Evolutionary conservation across 2,888 invertebrate species (phyloP).

Genomic region (Habrosyne pyritoides): DNA sequence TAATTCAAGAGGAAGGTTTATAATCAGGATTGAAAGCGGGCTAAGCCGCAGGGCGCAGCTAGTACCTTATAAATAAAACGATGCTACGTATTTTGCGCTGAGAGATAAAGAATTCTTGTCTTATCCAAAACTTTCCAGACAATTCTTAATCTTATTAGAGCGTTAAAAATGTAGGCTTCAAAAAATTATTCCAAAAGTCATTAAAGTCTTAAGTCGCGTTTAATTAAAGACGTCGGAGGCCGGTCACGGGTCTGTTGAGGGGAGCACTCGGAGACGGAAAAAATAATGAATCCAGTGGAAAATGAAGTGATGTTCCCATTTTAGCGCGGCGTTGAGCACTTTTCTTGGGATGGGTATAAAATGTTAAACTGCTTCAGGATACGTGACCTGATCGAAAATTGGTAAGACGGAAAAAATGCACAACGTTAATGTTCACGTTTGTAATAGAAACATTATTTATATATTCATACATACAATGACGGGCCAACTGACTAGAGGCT

Average conservation of each 20-base stretch:
- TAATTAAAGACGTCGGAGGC: constrained; percentile 57
- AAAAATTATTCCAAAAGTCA: constrained; percentile 64
- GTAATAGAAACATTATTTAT: no score
- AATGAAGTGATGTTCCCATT: constrained; percentile 22
- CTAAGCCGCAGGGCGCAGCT: no score
- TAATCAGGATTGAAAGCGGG: no score
- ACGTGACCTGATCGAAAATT: no score
- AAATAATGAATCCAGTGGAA: constrained; percentile 34
- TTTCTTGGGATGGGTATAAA: no score
- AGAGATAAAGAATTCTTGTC: constrained; percentile 32
- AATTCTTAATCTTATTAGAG: constrained; percentile 55
- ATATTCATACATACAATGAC: no score
- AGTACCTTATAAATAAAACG: no score
- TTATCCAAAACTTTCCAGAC: constrained; percentile 67
- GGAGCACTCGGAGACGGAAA: constrained; percentile 39
- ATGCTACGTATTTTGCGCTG: not conserved
- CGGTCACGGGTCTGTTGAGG: constrained; percentile 4
- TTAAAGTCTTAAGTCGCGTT: constrained; percentile 70
- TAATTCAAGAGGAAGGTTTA: no score
- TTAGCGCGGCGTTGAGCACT: not conserved
- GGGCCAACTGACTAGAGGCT: no score
- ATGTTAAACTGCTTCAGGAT: no score
- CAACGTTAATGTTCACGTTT: no score
- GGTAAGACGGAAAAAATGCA: no score
- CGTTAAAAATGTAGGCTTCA: constrained; percentile 47